phyloP scores from a whole-genome alignment of 2,797 vertebrate genomes.

The Octomys mimax region DNA sequence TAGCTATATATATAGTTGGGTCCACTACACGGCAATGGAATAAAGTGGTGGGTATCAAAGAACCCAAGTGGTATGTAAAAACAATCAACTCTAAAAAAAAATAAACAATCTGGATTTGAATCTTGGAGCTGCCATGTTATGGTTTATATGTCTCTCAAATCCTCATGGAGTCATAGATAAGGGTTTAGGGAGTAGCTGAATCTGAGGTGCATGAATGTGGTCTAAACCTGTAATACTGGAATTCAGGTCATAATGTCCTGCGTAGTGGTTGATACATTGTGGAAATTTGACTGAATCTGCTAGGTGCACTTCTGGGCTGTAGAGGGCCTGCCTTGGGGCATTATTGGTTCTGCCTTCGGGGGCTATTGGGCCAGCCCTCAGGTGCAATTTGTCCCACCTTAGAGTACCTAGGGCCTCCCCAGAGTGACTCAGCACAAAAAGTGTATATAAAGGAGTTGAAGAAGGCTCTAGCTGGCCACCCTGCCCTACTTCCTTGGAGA shows the following conservation, averaged over 20 bases:
- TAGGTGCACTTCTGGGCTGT: too few species aligned
- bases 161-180: neutral
- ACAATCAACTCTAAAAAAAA: neutral
- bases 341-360: too few species aligned
- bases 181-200: neutral
- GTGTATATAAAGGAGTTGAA: too few species aligned
- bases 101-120: neutral
- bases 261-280: too few species aligned
- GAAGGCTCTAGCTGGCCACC: too few species aligned
- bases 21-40: neutral
- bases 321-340: too few species aligned
- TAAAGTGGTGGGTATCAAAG: neutral
- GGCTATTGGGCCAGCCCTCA: too few species aligned
- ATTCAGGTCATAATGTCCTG: neutral
- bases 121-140: neutral
- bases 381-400: too few species aligned
- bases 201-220: neutral
- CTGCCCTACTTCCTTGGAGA: too few species aligned
- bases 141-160: neutral
- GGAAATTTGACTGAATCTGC: too few species aligned
- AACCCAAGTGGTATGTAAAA: neutral
- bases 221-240: neutral
- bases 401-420: too few species aligned
- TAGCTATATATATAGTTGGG: neutral
- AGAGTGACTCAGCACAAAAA: too few species aligned